A percentile compares a stretch with the other conserved stretches of the same genome.
These are phyloP conservation scores for Danio aesculapii DNA, from an alignment of 2,797 vertebrate genomes.

Conservation along the genomic window DNA sequence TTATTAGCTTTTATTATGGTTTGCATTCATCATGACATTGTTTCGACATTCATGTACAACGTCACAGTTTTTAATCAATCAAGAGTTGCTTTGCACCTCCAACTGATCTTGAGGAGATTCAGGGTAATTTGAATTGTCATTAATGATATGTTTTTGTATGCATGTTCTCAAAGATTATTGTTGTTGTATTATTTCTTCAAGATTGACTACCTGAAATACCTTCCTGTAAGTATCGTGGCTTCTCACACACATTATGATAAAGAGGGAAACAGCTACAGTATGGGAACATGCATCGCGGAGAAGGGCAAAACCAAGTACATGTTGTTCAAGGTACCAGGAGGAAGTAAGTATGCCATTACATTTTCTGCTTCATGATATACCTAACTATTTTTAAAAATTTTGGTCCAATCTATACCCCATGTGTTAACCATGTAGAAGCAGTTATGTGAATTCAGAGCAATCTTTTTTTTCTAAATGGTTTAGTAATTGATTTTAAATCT, in stretches of 20 bases:
- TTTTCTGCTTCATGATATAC: not conserved
- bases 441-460: too few relatives aligned
- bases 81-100: too few relatives aligned
- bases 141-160: not conserved
- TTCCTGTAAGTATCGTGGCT: conserved; percentile 84
- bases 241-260: conserved; percentile 95
- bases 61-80: too few relatives aligned
- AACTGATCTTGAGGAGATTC: too few relatives aligned
- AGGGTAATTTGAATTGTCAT: not conserved
- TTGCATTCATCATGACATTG: too few relatives aligned
- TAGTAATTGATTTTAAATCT: too few relatives aligned
- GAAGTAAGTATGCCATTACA: conserved; percentile 68
- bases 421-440: too few relatives aligned
- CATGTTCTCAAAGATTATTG: not conserved
- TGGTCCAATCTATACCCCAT: not conserved
- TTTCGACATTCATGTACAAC: too few relatives aligned
- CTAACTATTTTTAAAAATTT: not conserved
- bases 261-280: conserved; percentile 89
- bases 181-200: conserved; percentile 63
- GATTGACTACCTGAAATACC: conserved; percentile 91
- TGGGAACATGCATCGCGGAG: conserved; percentile 91
- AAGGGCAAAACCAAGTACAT: conserved; percentile 93
- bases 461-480: too few relatives aligned
- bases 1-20: too few relatives aligned
- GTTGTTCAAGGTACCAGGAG: conserved; percentile 89